These are phyloP conservation scores for Xyliphius kryptos DNA, from an alignment of 2,113 vertebrate genomes.

Conservation along the genomic window DNA sequence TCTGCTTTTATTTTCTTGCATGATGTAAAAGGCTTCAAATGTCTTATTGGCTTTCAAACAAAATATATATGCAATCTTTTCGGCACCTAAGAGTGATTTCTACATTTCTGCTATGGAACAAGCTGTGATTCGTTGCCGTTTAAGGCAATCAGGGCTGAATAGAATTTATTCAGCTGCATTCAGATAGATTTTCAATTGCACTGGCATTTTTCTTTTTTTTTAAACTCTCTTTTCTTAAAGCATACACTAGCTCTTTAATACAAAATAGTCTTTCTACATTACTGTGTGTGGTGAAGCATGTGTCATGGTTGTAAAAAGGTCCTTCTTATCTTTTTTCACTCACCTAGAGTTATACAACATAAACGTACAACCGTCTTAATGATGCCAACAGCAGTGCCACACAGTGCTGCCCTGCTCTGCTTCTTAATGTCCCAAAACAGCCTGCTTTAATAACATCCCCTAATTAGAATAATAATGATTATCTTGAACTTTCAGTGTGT, in stretches of 20 bases:
- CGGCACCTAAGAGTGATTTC: not conserved
- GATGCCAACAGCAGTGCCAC: slow-evolving; percentile 25
- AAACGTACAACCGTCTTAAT: slow-evolving; percentile 31
- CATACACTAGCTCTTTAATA: not conserved
- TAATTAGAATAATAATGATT: slow-evolving; percentile 50
- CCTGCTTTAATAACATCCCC: slow-evolving; percentile 35
- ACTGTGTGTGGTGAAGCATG: not conserved
- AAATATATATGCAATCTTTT: slow-evolving; percentile 5
- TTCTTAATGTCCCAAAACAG: slow-evolving; percentile 35
- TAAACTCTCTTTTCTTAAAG: not conserved
- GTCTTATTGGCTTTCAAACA: slow-evolving; percentile 23
- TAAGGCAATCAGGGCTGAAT: not conserved
- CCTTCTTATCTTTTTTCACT: slow-evolving; percentile 13
- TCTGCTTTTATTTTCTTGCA: slow-evolving; percentile 6
- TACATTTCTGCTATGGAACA: slow-evolving; percentile 5
- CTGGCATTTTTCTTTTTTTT: not conserved
- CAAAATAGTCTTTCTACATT: not conserved
- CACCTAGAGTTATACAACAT: slow-evolving; percentile 11
- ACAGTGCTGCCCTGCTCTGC: slow-evolving; percentile 28
- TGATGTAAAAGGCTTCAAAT: slow-evolving; percentile 4
- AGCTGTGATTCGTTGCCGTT: slow-evolving; percentile 5
- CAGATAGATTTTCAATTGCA: slow-evolving; percentile 1
- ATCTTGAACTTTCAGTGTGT: slow-evolving; percentile 53
- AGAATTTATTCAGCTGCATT: slow-evolving; percentile 5
- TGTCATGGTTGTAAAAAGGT: not conserved